Evolutionary conservation across 2,888 invertebrate genomes (phyloP).

Genomic region (Unio delphinus): DNA sequence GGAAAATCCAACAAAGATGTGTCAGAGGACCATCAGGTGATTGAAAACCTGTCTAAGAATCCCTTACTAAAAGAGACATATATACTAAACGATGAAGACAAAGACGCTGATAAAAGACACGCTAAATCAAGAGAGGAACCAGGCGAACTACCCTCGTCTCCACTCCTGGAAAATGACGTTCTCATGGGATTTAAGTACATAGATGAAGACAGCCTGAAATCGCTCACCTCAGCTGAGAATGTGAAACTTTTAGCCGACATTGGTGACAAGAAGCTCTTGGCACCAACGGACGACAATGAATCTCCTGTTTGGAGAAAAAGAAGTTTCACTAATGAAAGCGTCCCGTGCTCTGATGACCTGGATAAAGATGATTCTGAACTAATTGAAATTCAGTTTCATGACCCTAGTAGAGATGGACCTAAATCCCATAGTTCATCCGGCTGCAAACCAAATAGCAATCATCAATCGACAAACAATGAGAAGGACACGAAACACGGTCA

Average conservation of each 20-base stretch:
- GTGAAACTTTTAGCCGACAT: conserved; percentile 52
- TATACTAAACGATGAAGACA: not conserved
- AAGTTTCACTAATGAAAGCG: not conserved
- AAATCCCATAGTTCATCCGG: too few species aligned
- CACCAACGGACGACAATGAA: conserved; percentile 15
- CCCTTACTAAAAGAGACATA: not conserved
- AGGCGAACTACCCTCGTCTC: conserved; percentile 21
- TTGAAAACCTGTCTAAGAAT: conserved; percentile 12
- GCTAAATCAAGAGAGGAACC: conserved; percentile 14
- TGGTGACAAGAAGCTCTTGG: conserved; percentile 12
- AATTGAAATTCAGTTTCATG: too few species aligned
- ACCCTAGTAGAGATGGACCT: too few species aligned
- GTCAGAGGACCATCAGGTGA: conserved; percentile 29
- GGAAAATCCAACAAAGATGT: conserved; percentile 3
- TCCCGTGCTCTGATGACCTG: too few species aligned
- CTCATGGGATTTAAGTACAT: conserved; percentile 62
- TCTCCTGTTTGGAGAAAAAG: conserved; percentile 59
- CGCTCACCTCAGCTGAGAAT: conserved; percentile 55
- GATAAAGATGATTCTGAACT: too few species aligned
- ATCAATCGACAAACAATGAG: too few species aligned
- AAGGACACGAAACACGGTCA: not conserved
- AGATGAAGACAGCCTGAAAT: conserved; percentile 66
- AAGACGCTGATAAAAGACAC: conserved; percentile 9
- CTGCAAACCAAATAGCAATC: too few species aligned
- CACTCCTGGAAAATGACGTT: conserved; percentile 49